phyloP scores from a whole-genome alignment of 2,888 invertebrate genomes.

The Pecten maximus region DNA sequence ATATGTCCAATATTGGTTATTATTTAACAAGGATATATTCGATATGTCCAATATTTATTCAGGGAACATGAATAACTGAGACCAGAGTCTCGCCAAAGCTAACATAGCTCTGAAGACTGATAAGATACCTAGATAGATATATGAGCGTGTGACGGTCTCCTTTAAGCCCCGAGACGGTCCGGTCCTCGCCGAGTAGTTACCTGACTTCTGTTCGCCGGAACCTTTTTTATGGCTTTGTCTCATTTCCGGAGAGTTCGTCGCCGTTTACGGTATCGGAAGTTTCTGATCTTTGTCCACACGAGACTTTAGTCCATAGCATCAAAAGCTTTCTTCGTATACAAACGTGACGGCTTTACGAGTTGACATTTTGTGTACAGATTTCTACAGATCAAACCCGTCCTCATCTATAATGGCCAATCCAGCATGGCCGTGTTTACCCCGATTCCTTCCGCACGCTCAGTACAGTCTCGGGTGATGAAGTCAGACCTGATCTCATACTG shows the following conservation, averaged over 20 bases:
- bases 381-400: neutral
- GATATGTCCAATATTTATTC: no score
- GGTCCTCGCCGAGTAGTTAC: neutral
- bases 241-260: conserved; percentile 25
- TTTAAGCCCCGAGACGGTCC: neutral
- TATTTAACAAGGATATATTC: no score
- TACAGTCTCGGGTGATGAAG: no score
- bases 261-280: neutral
- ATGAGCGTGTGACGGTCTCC: neutral
- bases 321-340: neutral
- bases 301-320: neutral
- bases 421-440: neutral
- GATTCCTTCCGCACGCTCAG: no score
- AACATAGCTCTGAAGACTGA: no score
- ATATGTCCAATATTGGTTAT: no score
- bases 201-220: neutral
- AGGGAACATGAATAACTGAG: no score
- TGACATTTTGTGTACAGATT: neutral
- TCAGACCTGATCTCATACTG: no score
- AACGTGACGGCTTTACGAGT: neutral
- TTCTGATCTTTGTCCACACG: neutral
- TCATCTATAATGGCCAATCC: neutral
- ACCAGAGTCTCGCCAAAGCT: no score
- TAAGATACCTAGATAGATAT: neutral
- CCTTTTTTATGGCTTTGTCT: conserved; percentile 25